Percentiles rank a stretch among this genome's conserved stretches.
Evolutionary conservation across 2,888 invertebrate species (phyloP).

Genomic region (Endotricha flammealis): DNA sequence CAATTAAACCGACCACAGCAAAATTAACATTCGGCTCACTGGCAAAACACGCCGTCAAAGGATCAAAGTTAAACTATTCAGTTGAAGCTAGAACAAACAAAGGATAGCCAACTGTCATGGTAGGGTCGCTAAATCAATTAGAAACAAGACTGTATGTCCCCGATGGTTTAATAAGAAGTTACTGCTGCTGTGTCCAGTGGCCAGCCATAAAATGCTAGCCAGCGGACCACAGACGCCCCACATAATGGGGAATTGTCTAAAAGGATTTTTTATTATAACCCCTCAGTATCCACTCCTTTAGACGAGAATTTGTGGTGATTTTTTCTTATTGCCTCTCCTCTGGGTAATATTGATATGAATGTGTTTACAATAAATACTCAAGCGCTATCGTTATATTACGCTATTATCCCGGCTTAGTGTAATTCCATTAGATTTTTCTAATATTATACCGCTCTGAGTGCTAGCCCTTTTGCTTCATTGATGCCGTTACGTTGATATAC

Average conservation of each 20-base stretch:
- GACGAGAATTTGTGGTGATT: conserved; percentile 57
- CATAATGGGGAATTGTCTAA: conserved; percentile 52
- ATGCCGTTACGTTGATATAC: neutral
- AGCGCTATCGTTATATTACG: conserved; percentile 1
- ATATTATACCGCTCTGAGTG: neutral
- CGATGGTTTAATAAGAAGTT: neutral
- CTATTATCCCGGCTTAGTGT: conserved; percentile 3
- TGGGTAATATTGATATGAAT: conserved; percentile 16
- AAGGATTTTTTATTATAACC: conserved; percentile 70
- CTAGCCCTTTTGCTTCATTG: neutral
- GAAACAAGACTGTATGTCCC: conserved; percentile 1
- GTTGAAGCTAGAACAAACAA: conserved; percentile 36
- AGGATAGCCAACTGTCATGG: conserved; percentile 20
- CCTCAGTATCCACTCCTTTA: conserved; percentile 49
- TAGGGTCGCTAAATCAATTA: conserved; percentile 5
- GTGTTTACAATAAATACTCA: conserved; percentile 21
- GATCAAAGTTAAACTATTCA: conserved; percentile 10
- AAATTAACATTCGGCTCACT: conserved; percentile 8
- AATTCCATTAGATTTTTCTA: neutral
- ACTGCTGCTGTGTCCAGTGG: neutral
- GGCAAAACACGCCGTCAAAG: conserved; percentile 7
- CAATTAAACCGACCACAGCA: conserved; percentile 5
- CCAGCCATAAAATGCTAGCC: conserved; percentile 5
- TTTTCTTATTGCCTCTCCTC: conserved; percentile 37
- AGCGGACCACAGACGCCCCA: conserved; percentile 1